These are phyloP conservation scores for Lysandra coridon DNA, from an alignment of 2,888 invertebrate species.

Conservation along the genomic window DNA sequence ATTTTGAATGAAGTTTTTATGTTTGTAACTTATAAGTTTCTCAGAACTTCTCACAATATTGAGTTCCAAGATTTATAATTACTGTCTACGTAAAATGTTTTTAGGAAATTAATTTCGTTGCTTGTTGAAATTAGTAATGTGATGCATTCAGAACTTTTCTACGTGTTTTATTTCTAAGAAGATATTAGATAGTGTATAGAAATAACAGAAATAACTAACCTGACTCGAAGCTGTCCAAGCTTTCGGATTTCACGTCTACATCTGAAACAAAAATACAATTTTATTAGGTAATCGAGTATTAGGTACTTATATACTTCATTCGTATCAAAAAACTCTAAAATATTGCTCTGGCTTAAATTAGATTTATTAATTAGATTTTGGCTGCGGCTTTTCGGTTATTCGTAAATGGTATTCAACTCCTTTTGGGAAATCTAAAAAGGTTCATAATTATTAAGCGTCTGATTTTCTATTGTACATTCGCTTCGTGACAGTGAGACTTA, in stretches of 20 bases:
- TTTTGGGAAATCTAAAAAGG: too few species aligned
- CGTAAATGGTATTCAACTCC: too few species aligned
- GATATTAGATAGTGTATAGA: not conserved
- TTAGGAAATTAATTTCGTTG: not conserved
- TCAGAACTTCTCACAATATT: slow-evolving; percentile 39
- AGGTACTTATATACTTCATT: too few species aligned
- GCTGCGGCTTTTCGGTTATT: too few species aligned
- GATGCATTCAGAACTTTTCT: not conserved
- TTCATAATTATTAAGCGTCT: too few species aligned
- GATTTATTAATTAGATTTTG: too few species aligned
- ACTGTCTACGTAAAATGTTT: not conserved
- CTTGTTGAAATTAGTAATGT: not conserved
- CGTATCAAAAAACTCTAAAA: too few species aligned
- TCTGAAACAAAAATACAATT: slow-evolving; percentile 59
- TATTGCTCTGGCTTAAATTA: too few species aligned
- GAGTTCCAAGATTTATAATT: slow-evolving; percentile 45
- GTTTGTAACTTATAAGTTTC: not conserved
- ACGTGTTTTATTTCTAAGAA: not conserved
- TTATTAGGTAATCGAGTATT: not conserved
- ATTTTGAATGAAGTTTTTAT: slow-evolving; percentile 18
- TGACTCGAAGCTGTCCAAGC: slow-evolving; percentile 76
- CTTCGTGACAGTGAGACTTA: too few species aligned
- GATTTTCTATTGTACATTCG: too few species aligned
- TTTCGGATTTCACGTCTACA: slow-evolving; percentile 72
- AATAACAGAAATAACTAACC: slow-evolving; percentile 52